Conservation (phyloP, 2,888 invertebrate species). For the Hydraecia micacea region DNA sequence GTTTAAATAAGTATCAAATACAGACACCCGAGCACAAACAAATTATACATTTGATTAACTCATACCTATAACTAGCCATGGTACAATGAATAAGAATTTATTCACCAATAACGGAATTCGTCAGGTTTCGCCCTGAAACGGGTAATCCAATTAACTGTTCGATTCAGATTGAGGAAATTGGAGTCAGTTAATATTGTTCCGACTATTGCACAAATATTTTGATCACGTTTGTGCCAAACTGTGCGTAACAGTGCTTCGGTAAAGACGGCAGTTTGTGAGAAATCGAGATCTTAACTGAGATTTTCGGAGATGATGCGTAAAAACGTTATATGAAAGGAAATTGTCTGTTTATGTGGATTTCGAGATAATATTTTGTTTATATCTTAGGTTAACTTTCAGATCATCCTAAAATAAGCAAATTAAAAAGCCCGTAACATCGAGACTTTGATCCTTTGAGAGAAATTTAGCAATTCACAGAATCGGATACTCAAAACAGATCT, state of each 20-base stretch:
- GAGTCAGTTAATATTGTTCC: conserved; percentile 46
- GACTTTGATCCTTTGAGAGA: neutral
- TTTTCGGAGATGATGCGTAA: conserved; percentile 35
- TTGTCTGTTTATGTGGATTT: conserved; percentile 19
- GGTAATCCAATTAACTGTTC: conserved; percentile 57
- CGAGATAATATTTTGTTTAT: conserved; percentile 5
- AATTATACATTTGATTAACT: conserved; percentile 33
- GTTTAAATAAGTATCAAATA: neutral
- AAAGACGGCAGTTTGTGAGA: conserved; percentile 30
- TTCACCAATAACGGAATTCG: conserved; percentile 47
- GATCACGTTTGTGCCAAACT: conserved; percentile 61
- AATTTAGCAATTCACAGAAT: neutral
- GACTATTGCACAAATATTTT: conserved; percentile 61
- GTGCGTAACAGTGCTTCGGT: conserved; percentile 49
- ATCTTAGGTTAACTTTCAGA: neutral
- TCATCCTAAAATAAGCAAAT: neutral
- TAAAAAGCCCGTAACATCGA: neutral
- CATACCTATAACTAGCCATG: conserved; percentile 3
- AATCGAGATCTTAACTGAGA: conserved; percentile 28
- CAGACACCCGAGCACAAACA: conserved; percentile 28
- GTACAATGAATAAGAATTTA: conserved; percentile 48
- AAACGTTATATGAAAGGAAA: conserved; percentile 19
- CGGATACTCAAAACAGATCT: neutral
- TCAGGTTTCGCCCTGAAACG: conserved; percentile 47
- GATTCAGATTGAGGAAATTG: conserved; percentile 58